phyloP scores from a whole-genome alignment of 1,140 invertebrate species.

The Aphis craccivora region DNA sequence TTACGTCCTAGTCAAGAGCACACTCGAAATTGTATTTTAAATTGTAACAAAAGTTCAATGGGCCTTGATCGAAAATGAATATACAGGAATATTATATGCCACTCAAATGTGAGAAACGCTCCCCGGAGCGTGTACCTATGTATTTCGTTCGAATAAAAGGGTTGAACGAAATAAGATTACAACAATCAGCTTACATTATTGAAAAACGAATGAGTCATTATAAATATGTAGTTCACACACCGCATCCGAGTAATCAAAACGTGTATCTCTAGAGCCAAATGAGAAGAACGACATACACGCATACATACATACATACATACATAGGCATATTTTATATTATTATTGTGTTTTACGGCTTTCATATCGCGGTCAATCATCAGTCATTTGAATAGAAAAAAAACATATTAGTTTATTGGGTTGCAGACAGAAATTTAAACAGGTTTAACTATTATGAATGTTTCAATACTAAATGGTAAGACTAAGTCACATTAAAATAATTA shows the following conservation, averaged over 20 bases:
- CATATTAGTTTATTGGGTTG: neutral
- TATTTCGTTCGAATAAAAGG: neutral
- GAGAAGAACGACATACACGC: neutral
- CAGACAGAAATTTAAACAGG: neutral
- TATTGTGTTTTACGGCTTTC: neutral
- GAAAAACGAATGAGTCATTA: conserved; percentile 27
- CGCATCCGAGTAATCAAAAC: neutral
- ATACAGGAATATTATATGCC: neutral
- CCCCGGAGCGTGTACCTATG: neutral
- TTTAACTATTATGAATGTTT: neutral
- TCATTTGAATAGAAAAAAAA: neutral
- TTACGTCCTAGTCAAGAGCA: neutral
- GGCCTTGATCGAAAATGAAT: neutral
- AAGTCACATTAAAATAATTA: neutral
- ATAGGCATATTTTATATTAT: neutral
- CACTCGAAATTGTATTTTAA: conserved; percentile 11
- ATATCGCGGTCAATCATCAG: neutral
- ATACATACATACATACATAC: neutral
- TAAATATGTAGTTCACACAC: neutral
- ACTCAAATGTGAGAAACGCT: neutral
- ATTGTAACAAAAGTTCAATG: neutral
- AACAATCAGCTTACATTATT: neutral
- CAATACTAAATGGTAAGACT: neutral
- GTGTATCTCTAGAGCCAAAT: neutral
- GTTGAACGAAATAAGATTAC: neutral